A percentile compares a stretch with the other conserved stretches of the same genome.
These are phyloP conservation scores for Autographa pulchrina DNA, from an alignment of 2,888 invertebrate species.

Conservation along the genomic window DNA sequence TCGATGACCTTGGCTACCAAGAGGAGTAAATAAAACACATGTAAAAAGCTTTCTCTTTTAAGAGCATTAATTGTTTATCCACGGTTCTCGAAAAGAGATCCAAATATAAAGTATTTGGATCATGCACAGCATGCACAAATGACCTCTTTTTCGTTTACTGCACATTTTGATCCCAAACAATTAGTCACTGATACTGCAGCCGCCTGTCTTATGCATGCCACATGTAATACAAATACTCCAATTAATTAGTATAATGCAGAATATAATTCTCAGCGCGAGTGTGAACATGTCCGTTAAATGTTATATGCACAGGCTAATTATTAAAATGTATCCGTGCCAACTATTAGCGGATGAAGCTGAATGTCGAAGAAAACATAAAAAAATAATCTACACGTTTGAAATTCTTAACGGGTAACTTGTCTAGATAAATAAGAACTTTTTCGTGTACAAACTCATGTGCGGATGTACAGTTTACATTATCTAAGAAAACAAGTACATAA, in stretches of 20 bases:
- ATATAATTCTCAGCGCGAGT: slow-evolving; percentile 26
- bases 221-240: slow-evolving; percentile 18
- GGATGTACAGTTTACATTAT: slow-evolving; percentile 44
- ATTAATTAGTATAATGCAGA: slow-evolving; percentile 34
- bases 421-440: slow-evolving; percentile 40
- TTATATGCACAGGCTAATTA: slow-evolving; percentile 23
- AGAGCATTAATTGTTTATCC: too few species aligned
- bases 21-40: too few species aligned
- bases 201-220: neutral
- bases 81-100: too few species aligned
- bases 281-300: slow-evolving; percentile 19
- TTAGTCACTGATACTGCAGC: slow-evolving; percentile 3
- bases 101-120: too few species aligned
- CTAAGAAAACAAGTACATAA: slow-evolving; percentile 24
- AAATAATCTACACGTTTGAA: slow-evolving; percentile 19
- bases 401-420: slow-evolving; percentile 33
- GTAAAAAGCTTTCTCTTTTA: too few species aligned
- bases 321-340: slow-evolving; percentile 30
- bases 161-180: neutral
- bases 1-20: too few species aligned
- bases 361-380: slow-evolving; percentile 30
- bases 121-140: too few species aligned
- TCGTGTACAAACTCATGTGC: slow-evolving; percentile 37
- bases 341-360: slow-evolving; percentile 6
- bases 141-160: neutral